A percentile compares a stretch with the other conserved stretches of the same genome.
Conservation (phyloP, 1,140 invertebrate genomes). For the Bombus sibiricus region DNA sequence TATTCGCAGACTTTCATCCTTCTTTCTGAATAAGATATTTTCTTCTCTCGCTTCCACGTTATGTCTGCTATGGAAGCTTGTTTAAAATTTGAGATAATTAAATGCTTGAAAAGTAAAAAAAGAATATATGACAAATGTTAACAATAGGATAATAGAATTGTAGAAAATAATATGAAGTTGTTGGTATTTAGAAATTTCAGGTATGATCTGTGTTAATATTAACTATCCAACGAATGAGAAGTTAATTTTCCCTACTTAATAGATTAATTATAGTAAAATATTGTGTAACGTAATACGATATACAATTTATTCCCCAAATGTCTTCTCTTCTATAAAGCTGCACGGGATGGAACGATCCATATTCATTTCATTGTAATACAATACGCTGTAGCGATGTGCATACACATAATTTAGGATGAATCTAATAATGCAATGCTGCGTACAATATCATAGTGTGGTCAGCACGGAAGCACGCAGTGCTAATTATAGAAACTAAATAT, state of each 20-base stretch:
- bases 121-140: background rate
- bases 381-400: background rate
- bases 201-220: too few relatives aligned
- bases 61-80: too few relatives aligned
- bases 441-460: background rate
- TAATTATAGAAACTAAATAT: slow-evolving; percentile 38
- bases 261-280: too few relatives aligned
- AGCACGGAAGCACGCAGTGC: background rate
- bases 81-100: too few relatives aligned
- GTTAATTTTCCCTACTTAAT: too few relatives aligned
- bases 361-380: background rate
- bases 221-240: too few relatives aligned
- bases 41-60: too few relatives aligned
- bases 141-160: background rate
- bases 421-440: background rate
- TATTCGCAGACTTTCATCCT: background rate
- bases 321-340: too few relatives aligned
- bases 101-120: too few relatives aligned
- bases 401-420: background rate
- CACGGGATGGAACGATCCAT: too few relatives aligned
- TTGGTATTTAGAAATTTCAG: background rate
- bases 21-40: background rate
- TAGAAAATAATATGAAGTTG: background rate
- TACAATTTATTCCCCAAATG: too few relatives aligned
- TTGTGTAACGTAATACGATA: too few relatives aligned